These are phyloP conservation scores for Cacatua alba DNA, from an alignment of 2,113 vertebrate genomes.

Conservation along the genomic window DNA sequence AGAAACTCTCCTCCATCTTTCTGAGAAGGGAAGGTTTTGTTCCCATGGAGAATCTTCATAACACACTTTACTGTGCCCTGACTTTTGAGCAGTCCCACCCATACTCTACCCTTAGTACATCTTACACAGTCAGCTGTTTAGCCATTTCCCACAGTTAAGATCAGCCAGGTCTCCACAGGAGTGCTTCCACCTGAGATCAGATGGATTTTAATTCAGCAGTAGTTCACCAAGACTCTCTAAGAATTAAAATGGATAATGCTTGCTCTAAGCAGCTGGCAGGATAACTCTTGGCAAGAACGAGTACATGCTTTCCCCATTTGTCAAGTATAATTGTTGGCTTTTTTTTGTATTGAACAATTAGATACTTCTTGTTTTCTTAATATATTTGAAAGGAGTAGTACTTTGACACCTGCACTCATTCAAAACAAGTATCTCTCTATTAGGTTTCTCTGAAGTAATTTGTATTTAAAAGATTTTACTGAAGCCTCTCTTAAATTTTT, in stretches of 20 bases:
- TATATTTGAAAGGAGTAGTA: background rate
- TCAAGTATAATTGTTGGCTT: background rate
- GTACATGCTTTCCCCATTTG: background rate
- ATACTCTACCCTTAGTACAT: background rate
- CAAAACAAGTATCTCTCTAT: background rate
- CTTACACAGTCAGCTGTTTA: background rate
- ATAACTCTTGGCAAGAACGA: background rate
- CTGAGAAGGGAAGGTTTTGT: slow-evolving; percentile 34
- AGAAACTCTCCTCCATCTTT: slow-evolving; percentile 48
- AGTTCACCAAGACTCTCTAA: background rate
- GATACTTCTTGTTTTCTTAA: background rate
- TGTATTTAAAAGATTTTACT: background rate
- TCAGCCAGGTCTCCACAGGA: background rate
- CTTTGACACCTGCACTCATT: background rate
- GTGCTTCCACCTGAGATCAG: background rate
- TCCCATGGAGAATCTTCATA: slow-evolving; percentile 47
- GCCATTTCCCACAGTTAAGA: background rate
- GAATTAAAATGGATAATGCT: background rate
- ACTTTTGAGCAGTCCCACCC: background rate
- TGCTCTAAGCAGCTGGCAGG: background rate
- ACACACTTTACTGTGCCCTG: background rate
- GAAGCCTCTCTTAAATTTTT: background rate
- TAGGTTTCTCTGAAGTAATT: background rate
- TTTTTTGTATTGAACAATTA: background rate
- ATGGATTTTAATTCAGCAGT: background rate